phyloP scores from a whole-genome alignment of 30 jellyfish, hydroid and myxozoan species.

The Rhopilema esculentum region DNA sequence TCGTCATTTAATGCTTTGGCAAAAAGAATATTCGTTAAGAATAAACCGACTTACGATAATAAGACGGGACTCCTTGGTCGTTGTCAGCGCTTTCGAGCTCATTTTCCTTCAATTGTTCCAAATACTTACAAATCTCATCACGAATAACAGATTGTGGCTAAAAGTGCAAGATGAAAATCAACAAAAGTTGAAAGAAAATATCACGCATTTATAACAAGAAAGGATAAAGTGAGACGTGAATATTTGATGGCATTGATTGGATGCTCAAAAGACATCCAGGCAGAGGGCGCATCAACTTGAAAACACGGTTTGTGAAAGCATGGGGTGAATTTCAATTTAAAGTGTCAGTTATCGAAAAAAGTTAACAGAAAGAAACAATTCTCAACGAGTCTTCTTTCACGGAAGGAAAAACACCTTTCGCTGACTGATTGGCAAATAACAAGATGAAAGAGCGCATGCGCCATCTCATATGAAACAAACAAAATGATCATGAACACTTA shows the following conservation, averaged over 20 bases:
- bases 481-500: slow-evolving; percentile 8
- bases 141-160: slow-evolving; percentile 75
- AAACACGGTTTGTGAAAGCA: too few relatives aligned
- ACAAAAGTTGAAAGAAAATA: neutral
- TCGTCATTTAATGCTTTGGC: neutral
- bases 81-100: slow-evolving; percentile 24
- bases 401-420: too few relatives aligned
- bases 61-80: neutral
- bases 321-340: too few relatives aligned
- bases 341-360: too few relatives aligned
- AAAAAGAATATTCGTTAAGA: neutral
- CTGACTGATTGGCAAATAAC: too few relatives aligned
- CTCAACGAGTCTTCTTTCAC: too few relatives aligned
- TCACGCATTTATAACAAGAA: neutral
- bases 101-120: slow-evolving; percentile 63
- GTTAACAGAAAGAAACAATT: too few relatives aligned
- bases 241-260: too few relatives aligned
- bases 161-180: slow-evolving; percentile 5
- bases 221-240: neutral
- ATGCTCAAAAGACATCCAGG: too few relatives aligned
- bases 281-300: too few relatives aligned
- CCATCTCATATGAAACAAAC: too few relatives aligned
- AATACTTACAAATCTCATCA: slow-evolving; percentile 73
- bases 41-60: neutral
- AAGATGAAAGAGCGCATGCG: too few relatives aligned